Evolutionary conservation across 2,888 invertebrate species (phyloP).

Genomic region (Philonicus albiceps): DNA sequence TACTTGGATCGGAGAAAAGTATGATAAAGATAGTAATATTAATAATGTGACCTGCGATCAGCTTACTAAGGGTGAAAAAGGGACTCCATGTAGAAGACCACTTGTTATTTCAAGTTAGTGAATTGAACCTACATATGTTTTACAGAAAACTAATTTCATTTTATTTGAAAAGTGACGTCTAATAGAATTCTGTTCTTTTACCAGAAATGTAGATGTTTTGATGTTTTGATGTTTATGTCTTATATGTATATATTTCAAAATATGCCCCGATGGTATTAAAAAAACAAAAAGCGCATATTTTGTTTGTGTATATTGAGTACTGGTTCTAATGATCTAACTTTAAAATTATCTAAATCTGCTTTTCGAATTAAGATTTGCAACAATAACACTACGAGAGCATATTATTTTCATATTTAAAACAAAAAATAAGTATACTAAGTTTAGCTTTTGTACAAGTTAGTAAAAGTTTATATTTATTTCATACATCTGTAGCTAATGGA

Average conservation of each 20-base stretch:
- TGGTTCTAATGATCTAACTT: no score
- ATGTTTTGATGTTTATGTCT: not conserved
- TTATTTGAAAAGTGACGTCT: not conserved
- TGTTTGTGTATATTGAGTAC: no score
- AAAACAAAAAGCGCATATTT: no score
- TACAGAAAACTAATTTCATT: not conserved
- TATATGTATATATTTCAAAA: not conserved
- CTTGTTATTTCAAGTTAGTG: conserved; percentile 69
- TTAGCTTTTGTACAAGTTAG: not conserved
- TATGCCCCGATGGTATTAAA: not conserved
- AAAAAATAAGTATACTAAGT: no score
- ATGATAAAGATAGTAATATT: conserved; percentile 66
- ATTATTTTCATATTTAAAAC: no score
- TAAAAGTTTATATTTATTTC: not conserved
- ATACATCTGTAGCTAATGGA: conserved; percentile 68
- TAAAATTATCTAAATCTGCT: no score
- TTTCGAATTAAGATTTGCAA: no score
- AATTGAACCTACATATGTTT: not conserved
- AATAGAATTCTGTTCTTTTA: not conserved
- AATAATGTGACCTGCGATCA: conserved; percentile 67
- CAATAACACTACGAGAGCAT: no score
- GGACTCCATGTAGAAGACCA: conserved; percentile 71
- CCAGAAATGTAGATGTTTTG: not conserved
- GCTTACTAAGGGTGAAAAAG: conserved; percentile 65
- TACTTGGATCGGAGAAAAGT: conserved; percentile 75